Base-by-base conservation (phyloP, 2,888 invertebrate species). In the Rhagium mordax region DNA sequence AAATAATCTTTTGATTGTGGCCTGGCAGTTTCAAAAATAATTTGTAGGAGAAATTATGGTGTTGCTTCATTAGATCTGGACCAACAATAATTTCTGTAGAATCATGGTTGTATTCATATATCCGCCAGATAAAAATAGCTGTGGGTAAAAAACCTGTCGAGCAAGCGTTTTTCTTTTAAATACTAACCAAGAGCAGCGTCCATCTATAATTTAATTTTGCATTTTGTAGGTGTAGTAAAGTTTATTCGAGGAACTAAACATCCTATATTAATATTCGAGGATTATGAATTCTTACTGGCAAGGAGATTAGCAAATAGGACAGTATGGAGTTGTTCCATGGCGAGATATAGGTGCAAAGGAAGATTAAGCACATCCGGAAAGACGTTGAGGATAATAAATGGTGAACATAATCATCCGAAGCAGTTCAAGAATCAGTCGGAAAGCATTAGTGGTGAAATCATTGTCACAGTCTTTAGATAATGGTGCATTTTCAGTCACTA, bases 271-370 rank as follows among this genome's bases (percentile, higher is more conserved):
- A n/a, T 75, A 18, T 71, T 65, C 20, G 27, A 68, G 13, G 55
- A 70, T 21, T 60, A 78, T 53, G 70, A 62, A 24, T 76, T 65
- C 67, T 16, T 65, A 5, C 59, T 79, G 29, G 67, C 64, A 13
- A 75, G 69, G 49, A 76, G 75, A 70, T 59, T 60, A 16, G 71
- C 59, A 1, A 61, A 74, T 33, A 71, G 73, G 57, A 81, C 80
- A n/a, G 67, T 74, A 10, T 81, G 81, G 81, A 47, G 69, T 20
- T 81, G 81, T 57, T 74, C 59, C 10, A 65, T 74, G 4, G 72
- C 70, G 16, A 49, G 24, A 16, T 69, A 67, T 49, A 65, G 77
- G 16, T 81, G 81, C 51, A 81, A 71, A 66, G 74, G 74, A 2
- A 76, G 72, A 33, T 55, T 81, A n/a, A 68, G 70, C 2, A 81